Evolutionary conservation across 2,888 invertebrate genomes (phyloP), one percentile per base, ranked within the genome.

Genomic region (Caenorhabditis sulstoni): DNA sequence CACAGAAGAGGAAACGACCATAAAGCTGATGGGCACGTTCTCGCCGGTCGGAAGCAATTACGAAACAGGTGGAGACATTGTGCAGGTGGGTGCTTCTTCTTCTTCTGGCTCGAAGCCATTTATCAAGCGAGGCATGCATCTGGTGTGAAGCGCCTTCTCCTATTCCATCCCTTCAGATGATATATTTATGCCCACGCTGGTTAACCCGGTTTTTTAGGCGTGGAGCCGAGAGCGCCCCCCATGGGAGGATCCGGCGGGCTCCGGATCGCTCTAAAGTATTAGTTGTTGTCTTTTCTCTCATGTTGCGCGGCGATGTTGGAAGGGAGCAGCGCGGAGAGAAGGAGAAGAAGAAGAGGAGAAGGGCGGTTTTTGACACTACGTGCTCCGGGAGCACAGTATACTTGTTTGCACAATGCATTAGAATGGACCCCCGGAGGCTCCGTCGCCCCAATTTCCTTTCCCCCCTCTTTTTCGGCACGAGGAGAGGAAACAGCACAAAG

Each of bases 21-120:
- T 73, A 41, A 79, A 73, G n/a, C 62, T 85, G 35, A 47, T 67
- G 45, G 85, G 85, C 16, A 75, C 81, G 12, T 86, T 84, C 75
- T 85, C 85, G n/a, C 67, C 81, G n/a, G 82, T 80, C 47, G 86
- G 86, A 47, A 76, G 62, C 55, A 85, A 83, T 79, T 86, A 84
- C 64, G 86, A 86, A 65, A 83, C 82, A 45, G 68, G 73, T 62
- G 86, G 81, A 20, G 82, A 84, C 49, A 67, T 86, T 55, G 86
- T 86, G 12, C 86, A 86, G 83, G 86, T 86, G 22, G 18, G 85
- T 62, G 29, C 29, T 29, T 29, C 29, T 7, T 29, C 29, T 29
- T 7, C 29, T 29, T 29, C 29, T 29, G 29, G 29, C 29, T 29
- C 29, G 29, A 29, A 29, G 29, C 29, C 29, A 29, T 29, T 29